phyloP scores from a whole-genome alignment of 2,888 invertebrate genomes.

The Lasioglossum marginatum region DNA sequence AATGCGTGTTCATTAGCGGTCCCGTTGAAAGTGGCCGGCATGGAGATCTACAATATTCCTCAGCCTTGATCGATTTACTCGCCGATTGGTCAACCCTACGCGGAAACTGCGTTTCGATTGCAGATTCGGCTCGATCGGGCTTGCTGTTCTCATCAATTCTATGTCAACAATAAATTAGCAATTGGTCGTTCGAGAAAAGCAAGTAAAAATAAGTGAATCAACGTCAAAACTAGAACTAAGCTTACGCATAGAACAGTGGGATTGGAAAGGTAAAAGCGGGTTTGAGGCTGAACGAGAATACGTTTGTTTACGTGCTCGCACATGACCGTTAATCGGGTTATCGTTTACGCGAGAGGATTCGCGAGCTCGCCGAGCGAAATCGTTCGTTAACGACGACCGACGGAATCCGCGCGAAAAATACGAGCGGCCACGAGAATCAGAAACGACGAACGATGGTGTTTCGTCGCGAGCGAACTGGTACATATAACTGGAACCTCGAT shows the following conservation, averaged over 20 bases:
- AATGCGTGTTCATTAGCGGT: conserved; percentile 60
- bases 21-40: conserved; percentile 58
- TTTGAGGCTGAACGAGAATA: background rate
- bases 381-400: background rate
- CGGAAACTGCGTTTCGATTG: conserved; percentile 25
- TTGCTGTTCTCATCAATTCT: background rate
- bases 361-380: background rate
- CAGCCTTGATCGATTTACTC: conserved; percentile 37
- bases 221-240: background rate
- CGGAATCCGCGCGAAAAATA: background rate
- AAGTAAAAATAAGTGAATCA: background rate
- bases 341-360: background rate
- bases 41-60: conserved; percentile 56
- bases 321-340: background rate
- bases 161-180: too few species aligned
- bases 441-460: conserved; percentile 17
- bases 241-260: background rate
- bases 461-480: conserved; percentile 62
- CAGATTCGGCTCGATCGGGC: background rate
- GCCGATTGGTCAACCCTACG: conserved; percentile 5
- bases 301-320: conserved; percentile 19
- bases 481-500: conserved; percentile 70
- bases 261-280: background rate
- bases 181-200: too few species aligned
- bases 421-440: background rate